phyloP scores from a whole-genome alignment of 2,797 vertebrate species.

The Perodicticus potto region DNA sequence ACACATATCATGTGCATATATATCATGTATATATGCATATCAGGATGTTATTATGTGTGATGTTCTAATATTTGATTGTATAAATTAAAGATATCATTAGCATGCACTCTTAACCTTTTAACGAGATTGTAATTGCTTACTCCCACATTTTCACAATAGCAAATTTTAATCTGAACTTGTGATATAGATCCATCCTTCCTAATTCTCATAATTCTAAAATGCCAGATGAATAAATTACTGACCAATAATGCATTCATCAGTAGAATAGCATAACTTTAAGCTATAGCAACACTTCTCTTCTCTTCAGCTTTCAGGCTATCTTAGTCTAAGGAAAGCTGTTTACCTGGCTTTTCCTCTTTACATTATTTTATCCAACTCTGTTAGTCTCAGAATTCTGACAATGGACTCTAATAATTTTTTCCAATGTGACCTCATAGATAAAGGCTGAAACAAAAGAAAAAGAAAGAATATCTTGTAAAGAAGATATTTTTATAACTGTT shows the following conservation, averaged over 20 bases:
- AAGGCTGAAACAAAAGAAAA: background rate
- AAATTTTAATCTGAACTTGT: conserved; percentile 49
- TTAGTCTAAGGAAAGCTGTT: background rate
- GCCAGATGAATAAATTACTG: background rate
- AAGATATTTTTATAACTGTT: background rate
- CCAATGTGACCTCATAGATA: background rate
- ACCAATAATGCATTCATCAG: background rate
- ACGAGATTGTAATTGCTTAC: background rate
- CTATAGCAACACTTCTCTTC: background rate
- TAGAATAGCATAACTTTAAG: background rate
- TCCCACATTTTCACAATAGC: background rate
- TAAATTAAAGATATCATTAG: background rate
- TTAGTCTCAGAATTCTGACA: background rate
- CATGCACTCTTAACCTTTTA: background rate
- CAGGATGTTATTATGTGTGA: background rate
- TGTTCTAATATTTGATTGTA: background rate
- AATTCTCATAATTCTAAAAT: background rate
- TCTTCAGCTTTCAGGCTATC: background rate
- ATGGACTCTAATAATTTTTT: background rate
- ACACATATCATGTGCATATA: too few relatives aligned
- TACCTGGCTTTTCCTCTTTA: background rate
- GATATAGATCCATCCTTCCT: background rate
- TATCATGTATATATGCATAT: too few relatives aligned
- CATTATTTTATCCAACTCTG: background rate
- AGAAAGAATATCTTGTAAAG: background rate